phyloP scores from a whole-genome alignment of 2,113 vertebrate genomes.

The Eurystomus gularis region DNA sequence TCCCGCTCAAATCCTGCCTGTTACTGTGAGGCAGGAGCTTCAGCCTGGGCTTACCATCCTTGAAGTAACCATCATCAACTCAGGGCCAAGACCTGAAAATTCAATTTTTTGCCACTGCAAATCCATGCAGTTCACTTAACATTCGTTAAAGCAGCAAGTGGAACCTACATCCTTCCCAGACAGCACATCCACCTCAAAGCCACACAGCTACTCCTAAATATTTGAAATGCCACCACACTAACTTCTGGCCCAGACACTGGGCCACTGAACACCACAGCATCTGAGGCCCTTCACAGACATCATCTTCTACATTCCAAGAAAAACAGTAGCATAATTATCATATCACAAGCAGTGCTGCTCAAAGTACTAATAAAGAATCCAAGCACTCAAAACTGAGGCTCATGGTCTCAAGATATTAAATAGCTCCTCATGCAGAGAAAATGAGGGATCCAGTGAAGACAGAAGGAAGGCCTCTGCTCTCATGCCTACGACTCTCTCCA shows the following conservation, averaged over 20 bases:
- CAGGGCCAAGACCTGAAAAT: neutral
- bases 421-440: neutral
- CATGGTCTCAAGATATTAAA: neutral
- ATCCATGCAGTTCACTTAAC: neutral
- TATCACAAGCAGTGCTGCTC: neutral
- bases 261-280: neutral
- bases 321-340: neutral
- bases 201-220: neutral
- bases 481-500: accelerated
- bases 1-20: neutral
- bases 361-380: neutral
- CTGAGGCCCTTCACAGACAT: neutral
- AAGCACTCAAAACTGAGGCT: neutral
- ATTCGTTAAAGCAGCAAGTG: neutral
- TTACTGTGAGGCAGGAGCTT: neutral
- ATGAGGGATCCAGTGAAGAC: neutral
- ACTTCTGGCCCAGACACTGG: neutral
- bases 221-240: neutral
- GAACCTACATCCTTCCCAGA: neutral
- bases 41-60: neutral
- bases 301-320: neutral
- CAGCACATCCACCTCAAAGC: neutral
- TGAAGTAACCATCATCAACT: neutral
- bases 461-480: neutral
- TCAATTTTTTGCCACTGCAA: neutral